phyloP scores from a whole-genome alignment of 2,113 vertebrate species.

The Aplodontia rufa region DNA sequence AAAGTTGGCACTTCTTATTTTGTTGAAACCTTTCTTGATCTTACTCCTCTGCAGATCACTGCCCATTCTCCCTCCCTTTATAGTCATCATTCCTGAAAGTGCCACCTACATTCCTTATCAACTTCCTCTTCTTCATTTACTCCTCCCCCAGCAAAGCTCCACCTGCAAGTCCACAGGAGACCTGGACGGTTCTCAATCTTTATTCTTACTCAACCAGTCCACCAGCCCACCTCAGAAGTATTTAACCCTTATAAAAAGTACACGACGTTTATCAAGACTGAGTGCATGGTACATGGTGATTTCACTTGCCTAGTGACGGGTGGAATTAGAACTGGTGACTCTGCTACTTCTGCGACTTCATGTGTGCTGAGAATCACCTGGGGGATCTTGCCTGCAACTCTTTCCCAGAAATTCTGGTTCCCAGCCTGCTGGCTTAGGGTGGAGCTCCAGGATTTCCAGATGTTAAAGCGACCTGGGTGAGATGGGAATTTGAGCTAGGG shows the following conservation, averaged over 20 bases:
- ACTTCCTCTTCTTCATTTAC: neutral
- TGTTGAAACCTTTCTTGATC: neutral
- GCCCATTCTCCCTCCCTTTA: no score
- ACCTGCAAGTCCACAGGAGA: neutral
- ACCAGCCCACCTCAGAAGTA: neutral
- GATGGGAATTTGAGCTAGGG: neutral
- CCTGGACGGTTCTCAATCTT: neutral
- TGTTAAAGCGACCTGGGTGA: neutral
- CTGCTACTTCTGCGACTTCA: fast-evolving
- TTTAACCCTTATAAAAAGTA: neutral
- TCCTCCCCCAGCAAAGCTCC: neutral
- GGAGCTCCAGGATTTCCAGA: neutral
- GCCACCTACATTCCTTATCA: neutral
- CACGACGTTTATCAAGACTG: neutral
- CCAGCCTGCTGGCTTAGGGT: neutral
- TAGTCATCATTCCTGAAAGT: neutral
- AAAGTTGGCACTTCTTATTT: neutral
- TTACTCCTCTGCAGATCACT: neutral
- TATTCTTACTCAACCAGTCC: neutral
- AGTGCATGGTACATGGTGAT: no score
- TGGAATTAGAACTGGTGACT: no score
- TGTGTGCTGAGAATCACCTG: neutral
- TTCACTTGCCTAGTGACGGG: no score
- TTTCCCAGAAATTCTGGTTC: neutral
- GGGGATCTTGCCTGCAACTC: neutral